Percentiles rank a stretch among this genome's conserved stretches.
Conservation (phyloP, 2,888 invertebrate species). For the Platerodrilus igneus region DNA sequence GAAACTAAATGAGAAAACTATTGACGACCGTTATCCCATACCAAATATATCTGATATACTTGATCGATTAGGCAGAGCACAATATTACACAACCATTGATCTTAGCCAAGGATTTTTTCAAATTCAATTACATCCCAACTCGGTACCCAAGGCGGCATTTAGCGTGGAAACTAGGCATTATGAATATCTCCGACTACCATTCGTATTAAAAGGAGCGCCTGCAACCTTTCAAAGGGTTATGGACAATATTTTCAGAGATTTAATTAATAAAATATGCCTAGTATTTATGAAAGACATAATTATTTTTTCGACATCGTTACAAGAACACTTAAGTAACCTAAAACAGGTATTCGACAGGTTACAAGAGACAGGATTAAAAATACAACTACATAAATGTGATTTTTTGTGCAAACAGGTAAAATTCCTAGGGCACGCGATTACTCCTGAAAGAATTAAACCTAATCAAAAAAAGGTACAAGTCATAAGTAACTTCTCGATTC, state of each 20-base stretch:
- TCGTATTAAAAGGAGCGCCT: conserved; percentile 30
- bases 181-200: conserved; percentile 31
- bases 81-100: conserved; percentile 31
- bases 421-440: conserved; percentile 39
- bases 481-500: conserved; percentile 28
- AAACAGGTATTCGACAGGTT: conserved; percentile 25
- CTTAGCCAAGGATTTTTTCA: conserved; percentile 30
- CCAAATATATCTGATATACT: conserved; percentile 34
- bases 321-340: conserved; percentile 27
- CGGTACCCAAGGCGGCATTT: conserved; percentile 30
- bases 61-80: conserved; percentile 31
- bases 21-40: conserved; percentile 34
- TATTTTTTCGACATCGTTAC: conserved; percentile 30
- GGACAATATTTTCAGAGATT: conserved; percentile 28
- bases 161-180: conserved; percentile 29
- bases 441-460: conserved; percentile 37
- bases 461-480: conserved; percentile 32
- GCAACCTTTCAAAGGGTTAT: conserved; percentile 31
- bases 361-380: conserved; percentile 26
- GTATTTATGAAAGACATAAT: conserved; percentile 37
- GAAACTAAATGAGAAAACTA: conserved; percentile 33
- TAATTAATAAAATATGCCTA: conserved; percentile 25
- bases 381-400: conserved; percentile 30
- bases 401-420: conserved; percentile 36
- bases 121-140: conserved; percentile 24